A percentile compares a stretch with the other conserved stretches of the same genome.
phyloP scores from a whole-genome alignment of 1,140 invertebrate genomes.

The Drosophila nasuta region DNA sequence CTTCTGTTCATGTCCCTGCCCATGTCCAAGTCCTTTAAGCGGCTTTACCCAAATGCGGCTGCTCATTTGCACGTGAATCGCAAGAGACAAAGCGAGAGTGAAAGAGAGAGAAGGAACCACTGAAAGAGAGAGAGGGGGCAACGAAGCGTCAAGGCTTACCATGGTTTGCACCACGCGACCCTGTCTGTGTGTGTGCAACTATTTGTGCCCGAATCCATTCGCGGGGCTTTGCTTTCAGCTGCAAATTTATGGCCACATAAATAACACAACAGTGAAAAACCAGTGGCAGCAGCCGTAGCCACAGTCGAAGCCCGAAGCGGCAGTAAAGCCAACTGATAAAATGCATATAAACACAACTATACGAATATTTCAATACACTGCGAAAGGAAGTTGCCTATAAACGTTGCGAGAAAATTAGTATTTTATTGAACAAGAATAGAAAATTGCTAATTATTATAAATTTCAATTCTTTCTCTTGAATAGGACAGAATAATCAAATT shows the following conservation, averaged over 20 bases:
- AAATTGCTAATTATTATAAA: too few relatives aligned
- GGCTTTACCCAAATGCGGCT: constrained; percentile 56
- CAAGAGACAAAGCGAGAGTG: not conserved
- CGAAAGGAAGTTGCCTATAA: not conserved
- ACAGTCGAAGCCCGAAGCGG: not conserved
- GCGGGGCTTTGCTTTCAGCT: constrained; percentile 78
- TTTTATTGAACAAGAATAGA: not conserved
- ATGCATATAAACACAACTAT: not conserved
- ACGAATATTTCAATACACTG: constrained; percentile 9
- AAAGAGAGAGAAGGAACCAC: too few relatives aligned
- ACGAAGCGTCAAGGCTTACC: constrained; percentile 75
- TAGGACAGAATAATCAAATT: too few relatives aligned
- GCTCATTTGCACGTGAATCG: constrained; percentile 75
- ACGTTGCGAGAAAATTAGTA: not conserved
- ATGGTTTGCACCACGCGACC: constrained; percentile 1
- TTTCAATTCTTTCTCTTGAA: too few relatives aligned
- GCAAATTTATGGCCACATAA: constrained; percentile 80
- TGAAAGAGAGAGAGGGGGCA: constrained; percentile 22
- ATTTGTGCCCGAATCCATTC: constrained; percentile 50
- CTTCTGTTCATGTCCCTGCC: constrained; percentile 41
- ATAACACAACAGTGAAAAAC: constrained; percentile 76
- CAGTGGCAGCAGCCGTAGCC: constrained; percentile 57
- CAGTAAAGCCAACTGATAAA: constrained; percentile 18
- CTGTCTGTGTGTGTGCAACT: constrained; percentile 15
- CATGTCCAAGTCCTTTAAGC: constrained; percentile 72